A percentile compares a stretch with the other conserved stretches of the same genome.
Conservation (phyloP, 2,113 vertebrate species). For the Amphiprion percula region DNA sequence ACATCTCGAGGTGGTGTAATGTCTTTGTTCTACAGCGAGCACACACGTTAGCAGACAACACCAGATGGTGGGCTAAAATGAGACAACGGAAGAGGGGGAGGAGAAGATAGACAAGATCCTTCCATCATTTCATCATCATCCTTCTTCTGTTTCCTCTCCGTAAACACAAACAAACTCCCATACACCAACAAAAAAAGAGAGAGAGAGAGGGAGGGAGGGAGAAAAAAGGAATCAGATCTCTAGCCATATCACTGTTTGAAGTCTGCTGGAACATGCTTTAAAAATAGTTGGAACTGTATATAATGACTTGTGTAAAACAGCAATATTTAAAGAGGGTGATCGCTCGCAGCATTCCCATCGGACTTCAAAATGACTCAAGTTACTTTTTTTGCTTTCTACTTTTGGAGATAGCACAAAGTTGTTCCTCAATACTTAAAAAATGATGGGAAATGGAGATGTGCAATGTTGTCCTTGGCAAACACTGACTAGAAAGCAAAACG, state of each 20-base stretch:
- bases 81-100: slow-evolving; percentile 75
- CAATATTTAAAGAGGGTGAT: neutral
- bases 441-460: no score
- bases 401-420: no score
- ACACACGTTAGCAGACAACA: slow-evolving; percentile 78
- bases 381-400: no score
- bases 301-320: neutral
- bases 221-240: neutral
- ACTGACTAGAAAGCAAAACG: neutral
- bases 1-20: slow-evolving; percentile 56
- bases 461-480: neutral
- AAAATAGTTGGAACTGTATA: neutral
- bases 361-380: neutral
- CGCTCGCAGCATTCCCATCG: neutral
- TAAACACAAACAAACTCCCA: slow-evolving; percentile 56
- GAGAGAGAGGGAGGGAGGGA: neutral
- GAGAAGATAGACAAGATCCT: slow-evolving; percentile 70
- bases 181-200: neutral
- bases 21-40: slow-evolving; percentile 76
- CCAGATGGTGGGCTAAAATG: slow-evolving; percentile 82
- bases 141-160: slow-evolving; percentile 61
- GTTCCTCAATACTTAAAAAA: neutral
- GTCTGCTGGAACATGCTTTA: neutral
- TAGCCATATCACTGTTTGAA: neutral
- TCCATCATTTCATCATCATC: slow-evolving; percentile 79